These are phyloP conservation scores for Phalacrocorax brasilianus DNA, from an alignment of 2,113 vertebrate genomes.

Conservation along the genomic window DNA sequence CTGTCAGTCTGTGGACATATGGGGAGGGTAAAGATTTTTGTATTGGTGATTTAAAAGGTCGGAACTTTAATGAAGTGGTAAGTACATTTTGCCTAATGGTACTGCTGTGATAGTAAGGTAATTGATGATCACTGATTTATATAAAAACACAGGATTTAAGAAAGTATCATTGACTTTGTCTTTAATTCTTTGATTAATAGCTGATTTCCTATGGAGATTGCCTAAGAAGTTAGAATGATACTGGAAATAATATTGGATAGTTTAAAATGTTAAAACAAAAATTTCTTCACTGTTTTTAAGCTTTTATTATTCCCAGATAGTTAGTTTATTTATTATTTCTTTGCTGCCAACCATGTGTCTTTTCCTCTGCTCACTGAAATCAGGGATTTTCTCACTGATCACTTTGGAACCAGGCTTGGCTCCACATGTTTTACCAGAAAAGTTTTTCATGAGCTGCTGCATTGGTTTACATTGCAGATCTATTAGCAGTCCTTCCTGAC, in stretches of 20 bases:
- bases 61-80: background rate
- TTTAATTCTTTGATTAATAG: background rate
- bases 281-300: background rate
- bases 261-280: background rate
- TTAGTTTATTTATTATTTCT: background rate
- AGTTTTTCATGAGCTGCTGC: background rate
- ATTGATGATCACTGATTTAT: background rate
- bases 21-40: background rate
- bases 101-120: background rate
- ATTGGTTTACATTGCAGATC: background rate
- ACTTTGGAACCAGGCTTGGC: background rate
- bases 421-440: background rate
- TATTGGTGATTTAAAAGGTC: background rate
- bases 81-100: background rate
- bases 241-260: background rate
- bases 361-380: background rate
- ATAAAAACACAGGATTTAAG: background rate
- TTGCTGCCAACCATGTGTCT: background rate
- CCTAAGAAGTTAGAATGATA: background rate
- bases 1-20: background rate
- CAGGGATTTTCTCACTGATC: background rate
- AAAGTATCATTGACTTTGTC: background rate
- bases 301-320: background rate
- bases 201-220: background rate
- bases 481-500: constrained; percentile 29